Evolutionary conservation across 2,888 invertebrate genomes (phyloP), one percentile per base, ranked within the genome.

Genomic region (Theretra japonica): DNA sequence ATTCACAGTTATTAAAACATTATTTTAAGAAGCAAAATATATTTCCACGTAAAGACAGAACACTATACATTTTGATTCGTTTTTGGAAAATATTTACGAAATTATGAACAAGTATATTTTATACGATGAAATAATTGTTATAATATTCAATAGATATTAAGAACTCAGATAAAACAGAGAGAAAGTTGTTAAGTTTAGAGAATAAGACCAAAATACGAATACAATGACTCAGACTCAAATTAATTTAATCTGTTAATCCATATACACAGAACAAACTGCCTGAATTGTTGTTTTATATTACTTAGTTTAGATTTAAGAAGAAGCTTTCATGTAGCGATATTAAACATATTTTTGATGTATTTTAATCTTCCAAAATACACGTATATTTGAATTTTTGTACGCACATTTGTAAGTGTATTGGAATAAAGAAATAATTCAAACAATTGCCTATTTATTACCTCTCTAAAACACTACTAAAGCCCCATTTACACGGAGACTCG

Each of bases 311-410:
- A 21, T 65, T 23, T 41, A 41, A 41, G 41, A 65, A 3, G 48
- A 15, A 65, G 41, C 17, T 48, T 65, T 15, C 23, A 62, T 21
- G 33, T 41, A 15, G 33, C 33, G 48, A 21, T 23, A 21, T 65
- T 65, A 11, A 62, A 41, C 53, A 62, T 19, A 15, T 48, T 65
- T 48, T 23, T 65, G 17, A 41, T 41, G 17, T 48, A 5, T 41
- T 41, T 41, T 33, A 23, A 48, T 65, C 41, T 23, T 65, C 17
- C 25, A 41, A 28, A 25, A 68, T 28, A 59, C 58, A 17, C 57
- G 48, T 58, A 68, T 21, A 71, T 71, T 71, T 68, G 68, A 48
- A 71, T 59, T 71, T 71, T 71, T 71, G 50, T 71, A 71, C 68
- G 59, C 59, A 68, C 33, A 17, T 65, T 71, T 57, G n/a, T 70